Conservation (phyloP, 1,140 invertebrate species). For the Pseudomyrmex pallidus region DNA sequence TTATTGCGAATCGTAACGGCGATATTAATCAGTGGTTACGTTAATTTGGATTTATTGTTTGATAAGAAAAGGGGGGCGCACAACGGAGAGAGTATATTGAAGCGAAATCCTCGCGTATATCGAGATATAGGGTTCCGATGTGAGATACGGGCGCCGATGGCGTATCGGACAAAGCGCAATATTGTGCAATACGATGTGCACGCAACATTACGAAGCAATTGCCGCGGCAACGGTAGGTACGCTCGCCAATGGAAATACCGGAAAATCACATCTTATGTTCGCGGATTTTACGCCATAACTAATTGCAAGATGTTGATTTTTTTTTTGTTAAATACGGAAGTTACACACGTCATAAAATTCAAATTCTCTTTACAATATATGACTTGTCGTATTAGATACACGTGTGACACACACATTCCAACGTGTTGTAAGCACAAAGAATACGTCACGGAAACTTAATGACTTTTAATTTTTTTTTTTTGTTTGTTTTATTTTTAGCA, state of each 20-base stretch:
- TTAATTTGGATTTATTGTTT: conserved; percentile 52
- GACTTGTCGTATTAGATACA: not conserved
- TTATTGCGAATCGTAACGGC: conserved; percentile 42
- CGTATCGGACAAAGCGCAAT: conserved; percentile 29
- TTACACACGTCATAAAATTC: not conserved
- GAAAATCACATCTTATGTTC: not conserved
- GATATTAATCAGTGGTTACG: conserved; percentile 52
- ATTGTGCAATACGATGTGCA: conserved; percentile 50
- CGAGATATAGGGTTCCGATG: conserved; percentile 7
- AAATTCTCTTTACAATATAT: not conserved
- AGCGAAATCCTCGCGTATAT: not conserved
- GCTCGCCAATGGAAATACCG: not conserved
- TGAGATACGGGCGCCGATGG: conserved; percentile 14
- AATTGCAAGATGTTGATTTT: not conserved
- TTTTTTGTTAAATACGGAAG: conserved; percentile 8
- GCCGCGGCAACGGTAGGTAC: not conserved
- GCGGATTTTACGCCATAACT: not conserved
- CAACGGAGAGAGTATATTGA: not conserved
- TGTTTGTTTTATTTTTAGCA: no score
- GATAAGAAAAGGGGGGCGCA: conserved; percentile 38
- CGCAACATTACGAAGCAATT: conserved; percentile 25
- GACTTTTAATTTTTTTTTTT: no score
- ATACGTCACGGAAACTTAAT: no score
- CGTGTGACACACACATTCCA: not conserved
- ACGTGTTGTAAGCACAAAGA: not conserved